A percentile compares a stretch with the other conserved stretches of the same genome.
Evolutionary conservation across 2,888 invertebrate genomes (phyloP).

Genomic region (Euspilapteryx auroguttella): DNA sequence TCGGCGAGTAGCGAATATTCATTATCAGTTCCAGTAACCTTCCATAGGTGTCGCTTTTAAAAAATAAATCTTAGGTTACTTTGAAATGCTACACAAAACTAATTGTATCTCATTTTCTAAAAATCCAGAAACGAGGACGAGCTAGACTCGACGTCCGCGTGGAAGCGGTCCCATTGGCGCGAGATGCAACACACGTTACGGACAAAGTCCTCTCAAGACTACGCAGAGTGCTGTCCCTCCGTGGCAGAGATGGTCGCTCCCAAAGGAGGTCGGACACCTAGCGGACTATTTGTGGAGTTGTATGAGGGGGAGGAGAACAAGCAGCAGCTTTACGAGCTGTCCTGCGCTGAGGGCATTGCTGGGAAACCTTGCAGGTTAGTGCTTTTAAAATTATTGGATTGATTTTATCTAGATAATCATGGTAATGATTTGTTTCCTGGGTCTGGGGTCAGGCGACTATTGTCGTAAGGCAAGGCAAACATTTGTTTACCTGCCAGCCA

Average conservation of each 20-base stretch:
- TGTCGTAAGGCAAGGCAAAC: too few relatives aligned
- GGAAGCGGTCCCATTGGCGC: slow-evolving; percentile 62
- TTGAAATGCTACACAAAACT: too few relatives aligned
- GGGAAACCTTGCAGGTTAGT: slow-evolving; percentile 69
- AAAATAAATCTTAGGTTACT: too few relatives aligned
- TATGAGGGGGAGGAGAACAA: slow-evolving; percentile 71
- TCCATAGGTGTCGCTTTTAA: too few relatives aligned
- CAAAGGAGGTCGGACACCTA: slow-evolving; percentile 73
- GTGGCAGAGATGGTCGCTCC: slow-evolving; percentile 77
- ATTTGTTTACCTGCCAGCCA: too few relatives aligned
- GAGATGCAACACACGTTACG: slow-evolving; percentile 67
- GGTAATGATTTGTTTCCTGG: too few relatives aligned
- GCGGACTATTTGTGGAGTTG: slow-evolving; percentile 72
- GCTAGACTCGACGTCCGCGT: slow-evolving; percentile 36
- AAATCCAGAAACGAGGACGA: slow-evolving; percentile 48
- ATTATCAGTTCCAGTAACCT: too few relatives aligned
- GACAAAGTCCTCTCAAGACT: slow-evolving; percentile 46
- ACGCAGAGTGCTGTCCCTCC: slow-evolving; percentile 81
- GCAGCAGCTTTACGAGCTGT: slow-evolving; percentile 78
- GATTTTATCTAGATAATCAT: too few relatives aligned
- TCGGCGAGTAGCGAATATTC: too few relatives aligned
- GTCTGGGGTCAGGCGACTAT: too few relatives aligned
- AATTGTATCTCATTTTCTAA: too few relatives aligned
- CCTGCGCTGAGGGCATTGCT: slow-evolving; percentile 71
- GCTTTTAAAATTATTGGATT: neutral